A percentile compares a stretch with the other conserved stretches of the same genome.
Conservation (phyloP, 2,888 invertebrate genomes). For the Charanyca ferruginea region DNA sequence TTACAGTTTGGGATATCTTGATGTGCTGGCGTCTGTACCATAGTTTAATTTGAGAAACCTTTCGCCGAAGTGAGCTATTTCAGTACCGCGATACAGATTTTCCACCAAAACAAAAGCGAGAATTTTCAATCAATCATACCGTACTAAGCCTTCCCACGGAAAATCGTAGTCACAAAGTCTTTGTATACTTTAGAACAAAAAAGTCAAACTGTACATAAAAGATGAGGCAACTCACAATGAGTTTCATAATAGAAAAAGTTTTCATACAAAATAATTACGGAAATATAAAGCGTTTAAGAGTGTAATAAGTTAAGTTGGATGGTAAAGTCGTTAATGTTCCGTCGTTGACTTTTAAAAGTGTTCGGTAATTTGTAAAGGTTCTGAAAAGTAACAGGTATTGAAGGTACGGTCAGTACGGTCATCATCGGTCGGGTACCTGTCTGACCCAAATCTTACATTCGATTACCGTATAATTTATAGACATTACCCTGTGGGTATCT, state of each 20-base stretch:
- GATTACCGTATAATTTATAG: too few species aligned
- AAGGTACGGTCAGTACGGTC: not conserved
- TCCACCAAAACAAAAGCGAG: constrained; percentile 9
- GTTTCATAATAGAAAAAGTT: constrained; percentile 71
- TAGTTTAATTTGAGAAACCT: not conserved
- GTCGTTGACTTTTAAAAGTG: constrained; percentile 11
- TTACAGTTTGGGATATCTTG: too few species aligned
- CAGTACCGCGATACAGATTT: constrained; percentile 16
- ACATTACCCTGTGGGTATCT: too few species aligned
- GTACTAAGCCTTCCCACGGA: constrained; percentile 15
- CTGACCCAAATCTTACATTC: too few species aligned
- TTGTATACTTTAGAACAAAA: constrained; percentile 58
- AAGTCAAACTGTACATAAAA: constrained; percentile 63
- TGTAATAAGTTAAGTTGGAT: constrained; percentile 42
- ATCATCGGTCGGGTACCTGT: too few species aligned
- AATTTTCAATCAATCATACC: constrained; percentile 43
- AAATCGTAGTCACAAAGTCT: constrained; percentile 53
- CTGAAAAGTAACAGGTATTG: too few species aligned
- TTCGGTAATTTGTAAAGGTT: not conserved
- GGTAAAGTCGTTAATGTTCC: constrained; percentile 12
- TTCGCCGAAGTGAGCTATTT: constrained; percentile 11
- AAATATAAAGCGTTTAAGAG: constrained; percentile 48
- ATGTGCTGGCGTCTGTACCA: too few species aligned
- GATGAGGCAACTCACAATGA: constrained; percentile 59
- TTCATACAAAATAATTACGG: constrained; percentile 59